phyloP scores from a whole-genome alignment of 2,797 vertebrate species.

The Babyrousa celebensis region DNA sequence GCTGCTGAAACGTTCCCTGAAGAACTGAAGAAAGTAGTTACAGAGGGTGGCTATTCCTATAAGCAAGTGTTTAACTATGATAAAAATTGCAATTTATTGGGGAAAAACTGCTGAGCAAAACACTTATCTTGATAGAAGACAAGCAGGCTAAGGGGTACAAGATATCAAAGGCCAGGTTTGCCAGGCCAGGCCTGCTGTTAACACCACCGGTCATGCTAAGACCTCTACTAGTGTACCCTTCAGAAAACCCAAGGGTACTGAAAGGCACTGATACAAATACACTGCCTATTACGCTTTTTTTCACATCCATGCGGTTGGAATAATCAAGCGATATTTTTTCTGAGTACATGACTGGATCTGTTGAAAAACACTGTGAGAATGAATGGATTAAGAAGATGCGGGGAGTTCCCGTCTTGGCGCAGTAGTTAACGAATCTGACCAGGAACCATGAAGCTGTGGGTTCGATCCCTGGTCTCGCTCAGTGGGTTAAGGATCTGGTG shows the following conservation, averaged over 20 bases:
- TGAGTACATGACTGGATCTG: not conserved
- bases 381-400: no score
- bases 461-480: no score
- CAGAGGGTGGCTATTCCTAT: not conserved
- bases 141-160: not conserved
- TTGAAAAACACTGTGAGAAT: not conserved
- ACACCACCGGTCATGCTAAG: not conserved
- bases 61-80: not conserved
- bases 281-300: not conserved
- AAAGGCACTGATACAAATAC: not conserved
- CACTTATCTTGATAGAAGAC: constrained; percentile 20
- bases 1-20: not conserved
- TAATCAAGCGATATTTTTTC: not conserved
- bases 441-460: no score
- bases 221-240: not conserved
- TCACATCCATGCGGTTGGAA: not conserved
- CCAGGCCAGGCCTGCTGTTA: not conserved
- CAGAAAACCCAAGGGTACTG: not conserved
- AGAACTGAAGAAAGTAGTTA: not conserved
- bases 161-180: not conserved
- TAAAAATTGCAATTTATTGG: constrained; percentile 1
- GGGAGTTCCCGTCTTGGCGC: no score
- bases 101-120: constrained; percentile 28
- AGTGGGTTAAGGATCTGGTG: no score
- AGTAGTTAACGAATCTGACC: no score